Evolutionary conservation across 2,797 vertebrate genomes (phyloP).

Genomic region (Acanthornis magna): DNA sequence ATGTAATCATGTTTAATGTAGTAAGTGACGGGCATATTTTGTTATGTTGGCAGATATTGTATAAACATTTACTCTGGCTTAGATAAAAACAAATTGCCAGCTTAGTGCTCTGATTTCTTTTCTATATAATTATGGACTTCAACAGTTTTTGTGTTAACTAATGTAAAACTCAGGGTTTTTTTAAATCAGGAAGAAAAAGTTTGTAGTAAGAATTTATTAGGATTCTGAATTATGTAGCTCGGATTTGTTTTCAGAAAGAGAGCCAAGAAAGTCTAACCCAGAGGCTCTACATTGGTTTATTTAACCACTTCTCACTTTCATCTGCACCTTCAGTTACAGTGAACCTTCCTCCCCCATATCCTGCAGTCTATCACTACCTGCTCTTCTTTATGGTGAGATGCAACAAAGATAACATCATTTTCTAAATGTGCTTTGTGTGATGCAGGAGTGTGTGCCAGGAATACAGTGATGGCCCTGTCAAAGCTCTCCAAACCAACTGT

Average conservation of each 20-base stretch:
- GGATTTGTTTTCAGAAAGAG: slow-evolving; percentile 18
- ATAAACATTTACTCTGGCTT: slow-evolving; percentile 69
- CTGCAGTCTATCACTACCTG: slow-evolving; percentile 31
- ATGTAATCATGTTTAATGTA: slow-evolving; percentile 53
- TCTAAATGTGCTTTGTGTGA: slow-evolving; percentile 36
- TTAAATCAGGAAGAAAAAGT: slow-evolving; percentile 7
- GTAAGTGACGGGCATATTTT: slow-evolving; percentile 69
- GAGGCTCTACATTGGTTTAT: neutral
- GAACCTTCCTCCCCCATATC: neutral
- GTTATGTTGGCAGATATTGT: slow-evolving; percentile 59
- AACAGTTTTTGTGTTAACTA: slow-evolving; percentile 28
- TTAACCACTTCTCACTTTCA: slow-evolving; percentile 23
- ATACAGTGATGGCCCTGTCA: slow-evolving; percentile 32
- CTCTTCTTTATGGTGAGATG: neutral
- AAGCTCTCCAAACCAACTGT: slow-evolving; percentile 47
- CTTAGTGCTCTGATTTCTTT: slow-evolving; percentile 36
- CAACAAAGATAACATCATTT: slow-evolving; percentile 36
- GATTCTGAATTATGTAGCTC: slow-evolving; percentile 32
- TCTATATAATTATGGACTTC: slow-evolving; percentile 32
- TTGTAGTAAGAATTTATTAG: slow-evolving; percentile 15
- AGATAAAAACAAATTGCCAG: slow-evolving; percentile 64
- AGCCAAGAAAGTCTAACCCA: neutral
- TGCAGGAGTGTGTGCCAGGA: slow-evolving; percentile 51
- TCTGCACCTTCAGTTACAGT: neutral
- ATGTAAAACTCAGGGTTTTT: neutral